A percentile compares a stretch with the other conserved stretches of the same genome.
Evolutionary conservation across 1,140 invertebrate species (phyloP).

Genomic region (Andrena cerasifolii): DNA sequence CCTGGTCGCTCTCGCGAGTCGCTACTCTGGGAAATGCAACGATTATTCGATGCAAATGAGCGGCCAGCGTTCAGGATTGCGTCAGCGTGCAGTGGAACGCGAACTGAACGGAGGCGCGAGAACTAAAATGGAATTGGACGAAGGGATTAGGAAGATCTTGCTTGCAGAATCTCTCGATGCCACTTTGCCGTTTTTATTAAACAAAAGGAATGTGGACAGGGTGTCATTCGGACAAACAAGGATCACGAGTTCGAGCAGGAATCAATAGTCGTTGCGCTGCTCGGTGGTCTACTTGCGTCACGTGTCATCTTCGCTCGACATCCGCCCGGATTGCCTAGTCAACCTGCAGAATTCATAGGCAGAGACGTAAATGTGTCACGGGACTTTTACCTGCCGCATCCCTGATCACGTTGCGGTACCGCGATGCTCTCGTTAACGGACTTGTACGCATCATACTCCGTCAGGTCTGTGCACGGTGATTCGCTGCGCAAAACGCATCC

Average conservation of each 20-base stretch:
- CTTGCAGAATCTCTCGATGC: too few species aligned
- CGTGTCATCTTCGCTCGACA: slow-evolving; percentile 53
- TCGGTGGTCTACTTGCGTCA: slow-evolving; percentile 36
- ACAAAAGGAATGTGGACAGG: neutral
- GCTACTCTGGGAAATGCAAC: slow-evolving; percentile 63
- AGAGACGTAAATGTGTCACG: slow-evolving; percentile 56
- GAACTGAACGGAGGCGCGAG: neutral
- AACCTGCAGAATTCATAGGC: slow-evolving; percentile 49
- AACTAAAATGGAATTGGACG: neutral
- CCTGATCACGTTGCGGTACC: slow-evolving; percentile 66
- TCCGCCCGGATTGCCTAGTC: slow-evolving; percentile 49
- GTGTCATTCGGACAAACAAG: too few species aligned
- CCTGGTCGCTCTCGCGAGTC: slow-evolving; percentile 43
- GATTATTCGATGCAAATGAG: slow-evolving; percentile 71
- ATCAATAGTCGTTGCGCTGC: neutral
- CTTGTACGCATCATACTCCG: slow-evolving; percentile 43
- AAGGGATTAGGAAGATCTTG: neutral
- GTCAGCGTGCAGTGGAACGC: slow-evolving; percentile 43
- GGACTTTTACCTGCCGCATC: slow-evolving; percentile 67
- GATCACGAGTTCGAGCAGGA: neutral
- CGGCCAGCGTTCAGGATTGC: slow-evolving; percentile 50
- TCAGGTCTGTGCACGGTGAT: slow-evolving; percentile 26
- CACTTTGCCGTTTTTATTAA: neutral
- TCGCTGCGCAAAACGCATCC: slow-evolving; percentile 9
- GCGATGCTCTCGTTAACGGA: slow-evolving; percentile 52